Evolutionary conservation across 2,797 vertebrate species (phyloP).

Genomic region (Hippopotamyrus pictus): DNA sequence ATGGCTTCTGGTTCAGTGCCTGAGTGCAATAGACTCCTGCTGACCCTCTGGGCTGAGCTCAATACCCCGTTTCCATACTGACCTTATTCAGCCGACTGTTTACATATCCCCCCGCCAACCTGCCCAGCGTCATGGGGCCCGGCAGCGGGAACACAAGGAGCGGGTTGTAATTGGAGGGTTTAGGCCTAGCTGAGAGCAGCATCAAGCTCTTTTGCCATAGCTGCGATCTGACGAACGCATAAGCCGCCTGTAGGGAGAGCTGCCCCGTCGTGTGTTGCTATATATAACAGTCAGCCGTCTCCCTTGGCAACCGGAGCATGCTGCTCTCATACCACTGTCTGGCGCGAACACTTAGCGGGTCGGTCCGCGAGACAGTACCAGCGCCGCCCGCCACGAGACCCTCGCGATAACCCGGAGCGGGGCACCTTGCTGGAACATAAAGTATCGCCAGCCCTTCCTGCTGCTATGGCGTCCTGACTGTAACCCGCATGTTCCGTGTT

Average conservation of each 20-base stretch:
- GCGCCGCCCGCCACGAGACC: neutral
- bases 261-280: slow-evolving; percentile 49
- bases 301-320: slow-evolving; percentile 48
- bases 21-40: neutral
- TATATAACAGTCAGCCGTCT: slow-evolving; percentile 56
- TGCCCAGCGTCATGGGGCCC: neutral
- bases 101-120: neutral
- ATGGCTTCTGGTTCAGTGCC: neutral
- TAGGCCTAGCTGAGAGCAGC: neutral
- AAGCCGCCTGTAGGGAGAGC: slow-evolving; percentile 43
- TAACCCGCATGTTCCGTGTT: neutral
- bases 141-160: neutral
- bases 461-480: neutral
- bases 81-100: neutral
- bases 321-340: slow-evolving; percentile 39
- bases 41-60: neutral
- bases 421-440: neutral
- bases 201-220: slow-evolving; percentile 27
- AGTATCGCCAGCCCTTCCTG: neutral
- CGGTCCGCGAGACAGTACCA: neutral
- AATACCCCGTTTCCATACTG: neutral
- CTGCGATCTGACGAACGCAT: slow-evolving; percentile 42
- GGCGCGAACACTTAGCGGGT: slow-evolving; percentile 27
- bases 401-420: neutral
- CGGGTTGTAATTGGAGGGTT: slow-evolving; percentile 21